phyloP scores from a whole-genome alignment of 37 sponge, comb jelly and placozoan genomes.

The Eunapius fragilis region DNA sequence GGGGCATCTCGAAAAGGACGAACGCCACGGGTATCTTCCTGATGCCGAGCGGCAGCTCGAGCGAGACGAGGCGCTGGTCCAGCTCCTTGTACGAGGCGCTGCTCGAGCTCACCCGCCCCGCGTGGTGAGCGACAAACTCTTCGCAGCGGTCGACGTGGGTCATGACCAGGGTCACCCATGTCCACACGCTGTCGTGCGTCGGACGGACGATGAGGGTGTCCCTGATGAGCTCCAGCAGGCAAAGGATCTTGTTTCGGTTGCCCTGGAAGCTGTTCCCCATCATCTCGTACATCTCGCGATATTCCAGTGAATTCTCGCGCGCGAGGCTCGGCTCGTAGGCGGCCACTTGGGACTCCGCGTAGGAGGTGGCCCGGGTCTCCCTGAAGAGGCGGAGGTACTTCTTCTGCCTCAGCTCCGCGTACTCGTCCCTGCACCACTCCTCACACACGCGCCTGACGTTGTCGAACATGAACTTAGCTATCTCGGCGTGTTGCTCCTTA shows the following conservation, averaged over 20 bases:
- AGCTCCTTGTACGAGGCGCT: constrained; percentile 33
- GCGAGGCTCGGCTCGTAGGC: constrained; percentile 39
- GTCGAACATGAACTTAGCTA: constrained; percentile 61
- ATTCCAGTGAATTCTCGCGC: constrained; percentile 27
- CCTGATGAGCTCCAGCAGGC: constrained; percentile 57
- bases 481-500: constrained; percentile 25
- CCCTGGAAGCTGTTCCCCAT: constrained; percentile 50
- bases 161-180: constrained; percentile 64
- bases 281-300: constrained; percentile 72
- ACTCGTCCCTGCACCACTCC: constrained; percentile 71
- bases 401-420: constrained; percentile 44
- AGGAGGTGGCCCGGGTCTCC: constrained; percentile 34
- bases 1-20: constrained; percentile 72
- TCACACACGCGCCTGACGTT: constrained; percentile 69
- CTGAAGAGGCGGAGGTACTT: constrained; percentile 47
- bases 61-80: constrained; percentile 41
- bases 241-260: constrained; percentile 29
- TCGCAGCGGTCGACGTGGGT: constrained; percentile 61
- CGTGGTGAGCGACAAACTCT: constrained; percentile 38
- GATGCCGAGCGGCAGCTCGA: constrained; percentile 56
- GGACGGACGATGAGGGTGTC: constrained; percentile 59
- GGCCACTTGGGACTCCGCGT: constrained; percentile 46
- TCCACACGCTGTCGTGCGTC: constrained; percentile 45
- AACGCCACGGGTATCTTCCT: constrained; percentile 72
- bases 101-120: constrained; percentile 40